These are phyloP conservation scores for Podiceps cristatus DNA, from an alignment of 2,113 vertebrate genomes.

Conservation along the genomic window DNA sequence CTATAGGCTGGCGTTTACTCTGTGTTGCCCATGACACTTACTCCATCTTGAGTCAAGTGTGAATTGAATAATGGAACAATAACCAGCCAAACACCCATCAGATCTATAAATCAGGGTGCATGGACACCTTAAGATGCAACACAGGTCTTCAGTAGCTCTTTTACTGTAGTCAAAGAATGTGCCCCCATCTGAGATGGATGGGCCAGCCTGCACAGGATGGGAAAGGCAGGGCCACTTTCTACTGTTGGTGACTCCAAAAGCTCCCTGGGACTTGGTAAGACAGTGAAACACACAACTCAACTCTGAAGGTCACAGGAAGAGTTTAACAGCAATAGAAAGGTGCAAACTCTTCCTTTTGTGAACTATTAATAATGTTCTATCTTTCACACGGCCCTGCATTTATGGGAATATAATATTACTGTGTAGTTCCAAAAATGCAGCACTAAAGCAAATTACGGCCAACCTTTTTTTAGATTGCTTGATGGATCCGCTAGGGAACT, in stretches of 20 bases:
- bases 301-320: neutral
- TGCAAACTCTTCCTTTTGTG: neutral
- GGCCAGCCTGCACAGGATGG: neutral
- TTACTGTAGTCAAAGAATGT: neutral
- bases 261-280: neutral
- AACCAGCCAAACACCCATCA: neutral
- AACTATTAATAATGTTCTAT: neutral
- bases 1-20: neutral
- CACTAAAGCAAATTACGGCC: neutral
- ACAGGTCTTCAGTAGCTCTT: neutral
- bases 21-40: neutral
- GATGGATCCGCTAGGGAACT: neutral
- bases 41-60: neutral
- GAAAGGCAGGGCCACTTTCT: neutral
- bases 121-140: neutral
- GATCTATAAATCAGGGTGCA: neutral
- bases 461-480: neutral
- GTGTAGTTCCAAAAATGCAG: neutral
- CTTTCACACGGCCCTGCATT: neutral
- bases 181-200: neutral
- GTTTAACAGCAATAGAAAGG: neutral
- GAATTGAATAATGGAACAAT: neutral
- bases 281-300: neutral
- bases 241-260: neutral
- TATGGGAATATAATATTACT: neutral